Evolutionary conservation across 2,888 invertebrate genomes (phyloP), one percentile per base, ranked within the genome.

Genomic region (Dioctria rufipes): DNA sequence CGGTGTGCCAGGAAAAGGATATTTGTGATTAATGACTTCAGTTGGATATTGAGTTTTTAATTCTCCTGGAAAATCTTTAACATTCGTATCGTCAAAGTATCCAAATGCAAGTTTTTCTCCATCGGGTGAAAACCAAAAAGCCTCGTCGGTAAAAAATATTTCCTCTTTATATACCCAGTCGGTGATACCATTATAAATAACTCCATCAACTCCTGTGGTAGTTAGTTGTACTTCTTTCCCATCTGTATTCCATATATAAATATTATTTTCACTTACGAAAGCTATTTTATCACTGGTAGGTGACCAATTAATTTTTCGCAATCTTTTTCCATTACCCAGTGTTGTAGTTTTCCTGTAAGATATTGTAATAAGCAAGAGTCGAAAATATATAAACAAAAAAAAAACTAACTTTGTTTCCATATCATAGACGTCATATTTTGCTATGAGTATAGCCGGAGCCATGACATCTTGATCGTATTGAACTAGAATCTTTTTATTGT

Each of bases 101-200:
- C 93, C 94, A 75, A 93, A 94, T 0, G 94, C 94, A 54, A 97
- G 86, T 82, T 92, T 91, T 3, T 89, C 90, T 11, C 94, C 94
- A 84, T 92, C 91, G 0, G 92, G 91, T 0, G 95, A 95, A 90
- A 95, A 94, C 96, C 96, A 96, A 84, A 95, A 85, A 0, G 96
- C 96, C 83, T 92, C 91, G 71, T 92, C 92, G 5, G 92, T 90
- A 78, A 91, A 91, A 77, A 96, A 89, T 9, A 96, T 93, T 88
- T 96, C 96, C 92, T 96, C 96, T 92, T 97, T 97, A 87, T 98
- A 97, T 58, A 97, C 93, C 98, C 97, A 98, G 88, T 98, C 97
- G 6, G 96, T 92, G 25, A 95, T 91, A 3, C 97, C 97, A 87
- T 95, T 95, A 87, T 94, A 96, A 77, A 96, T 89, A 58, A 92